Conservation (phyloP, 2,888 invertebrate genomes). For the Dendrolimus pini region DNA sequence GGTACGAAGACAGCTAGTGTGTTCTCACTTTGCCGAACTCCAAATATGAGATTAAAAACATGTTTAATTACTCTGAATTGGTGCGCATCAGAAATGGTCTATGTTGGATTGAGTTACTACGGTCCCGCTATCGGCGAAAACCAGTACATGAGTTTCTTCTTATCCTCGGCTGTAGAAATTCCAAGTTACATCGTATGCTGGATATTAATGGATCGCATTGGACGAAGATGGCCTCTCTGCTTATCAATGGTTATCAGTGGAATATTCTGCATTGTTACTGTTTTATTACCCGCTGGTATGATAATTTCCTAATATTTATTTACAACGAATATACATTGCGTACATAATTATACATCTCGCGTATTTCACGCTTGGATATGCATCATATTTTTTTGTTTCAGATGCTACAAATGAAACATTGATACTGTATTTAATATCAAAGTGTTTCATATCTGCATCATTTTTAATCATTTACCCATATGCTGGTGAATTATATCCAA, state of each 20-base stretch:
- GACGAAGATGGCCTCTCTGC: conserved; percentile 92
- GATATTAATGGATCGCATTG: conserved; percentile 92
- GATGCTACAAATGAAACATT: conserved; percentile 86
- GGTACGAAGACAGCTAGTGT: conserved; percentile 67
- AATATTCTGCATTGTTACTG: conserved; percentile 88
- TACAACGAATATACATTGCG: too few species aligned
- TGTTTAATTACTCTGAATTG: conserved; percentile 90
- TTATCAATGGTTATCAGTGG: conserved; percentile 91
- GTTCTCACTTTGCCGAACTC: conserved; percentile 84
- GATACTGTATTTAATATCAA: conserved; percentile 86
- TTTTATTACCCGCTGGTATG: conserved; percentile 86
- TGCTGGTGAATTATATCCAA: conserved; percentile 94
- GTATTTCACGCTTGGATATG: too few species aligned
- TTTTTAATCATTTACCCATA: conserved; percentile 95
- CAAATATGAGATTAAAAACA: conserved; percentile 93
- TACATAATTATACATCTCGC: too few species aligned
- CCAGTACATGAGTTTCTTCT: conserved; percentile 91
- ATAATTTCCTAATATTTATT: neutral
- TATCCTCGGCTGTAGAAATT: conserved; percentile 91
- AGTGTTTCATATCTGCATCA: conserved; percentile 93
- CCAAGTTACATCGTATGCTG: conserved; percentile 93
- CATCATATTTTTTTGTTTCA: conserved; percentile 42
- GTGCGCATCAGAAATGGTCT: conserved; percentile 96
- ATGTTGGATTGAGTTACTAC: conserved; percentile 93
- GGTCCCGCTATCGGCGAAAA: conserved; percentile 92